Conservation (phyloP, 2,888 invertebrate species). For the Apotomis betuletana region DNA sequence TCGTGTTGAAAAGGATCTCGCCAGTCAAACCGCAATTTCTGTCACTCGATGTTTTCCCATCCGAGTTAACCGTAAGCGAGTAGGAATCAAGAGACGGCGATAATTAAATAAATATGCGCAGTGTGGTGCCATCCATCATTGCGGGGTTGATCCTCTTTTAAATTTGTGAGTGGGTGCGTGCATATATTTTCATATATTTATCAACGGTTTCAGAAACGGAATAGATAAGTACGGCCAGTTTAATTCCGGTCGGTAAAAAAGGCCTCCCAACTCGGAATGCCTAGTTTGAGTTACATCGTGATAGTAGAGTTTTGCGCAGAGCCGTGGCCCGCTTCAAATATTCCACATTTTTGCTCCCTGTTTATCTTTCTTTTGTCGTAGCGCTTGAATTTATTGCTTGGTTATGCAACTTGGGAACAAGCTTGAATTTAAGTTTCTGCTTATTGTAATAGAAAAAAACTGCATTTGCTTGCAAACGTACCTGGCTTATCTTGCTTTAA, state of each 20-base stretch:
- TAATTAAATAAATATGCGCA: conserved; percentile 39
- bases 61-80: conserved; percentile 25
- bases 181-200: conserved; percentile 34
- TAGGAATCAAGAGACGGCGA: conserved; percentile 15
- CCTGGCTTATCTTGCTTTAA: background rate
- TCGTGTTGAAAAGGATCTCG: conserved; percentile 42
- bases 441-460: background rate
- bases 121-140: conserved; percentile 35
- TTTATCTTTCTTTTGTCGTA: conserved; percentile 39
- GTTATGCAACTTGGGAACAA: conserved; percentile 30
- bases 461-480: background rate
- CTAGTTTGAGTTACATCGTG: conserved; percentile 6
- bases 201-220: conserved; percentile 26
- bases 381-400: conserved; percentile 37
- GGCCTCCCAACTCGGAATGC: conserved; percentile 3
- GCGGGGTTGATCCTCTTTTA: conserved; percentile 27
- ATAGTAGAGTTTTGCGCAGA: conserved; percentile 23
- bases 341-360: conserved; percentile 38
- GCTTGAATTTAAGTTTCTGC: conserved; percentile 19
- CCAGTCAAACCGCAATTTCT: conserved; percentile 36
- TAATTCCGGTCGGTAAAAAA: conserved; percentile 20
- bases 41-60: conserved; percentile 20
- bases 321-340: conserved; percentile 31
- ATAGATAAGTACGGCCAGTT: conserved; percentile 28
- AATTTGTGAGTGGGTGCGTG: conserved; percentile 33